These are phyloP conservation scores for Archivesica marissinica DNA, from an alignment of 1,140 invertebrate genomes.

Conservation along the genomic window DNA sequence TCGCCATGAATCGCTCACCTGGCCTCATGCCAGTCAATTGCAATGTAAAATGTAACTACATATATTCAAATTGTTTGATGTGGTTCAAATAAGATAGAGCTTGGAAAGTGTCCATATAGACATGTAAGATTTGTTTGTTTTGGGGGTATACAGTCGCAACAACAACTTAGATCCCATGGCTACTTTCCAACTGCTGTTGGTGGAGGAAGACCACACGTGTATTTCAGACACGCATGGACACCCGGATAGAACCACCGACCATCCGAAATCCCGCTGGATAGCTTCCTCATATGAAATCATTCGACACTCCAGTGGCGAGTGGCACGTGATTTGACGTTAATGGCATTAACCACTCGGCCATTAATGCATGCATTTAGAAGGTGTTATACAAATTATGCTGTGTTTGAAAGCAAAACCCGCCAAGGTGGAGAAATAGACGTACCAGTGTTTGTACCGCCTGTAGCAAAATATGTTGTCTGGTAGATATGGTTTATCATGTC, in stretches of 20 bases:
- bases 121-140: no score
- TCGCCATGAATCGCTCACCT: not conserved
- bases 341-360: not conserved
- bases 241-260: no score
- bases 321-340: no score
- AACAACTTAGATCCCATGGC: no score
- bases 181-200: no score
- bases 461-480: not conserved
- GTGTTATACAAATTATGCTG: not conserved
- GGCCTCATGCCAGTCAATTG: not conserved
- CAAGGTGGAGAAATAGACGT: not conserved
- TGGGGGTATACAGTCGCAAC: no score
- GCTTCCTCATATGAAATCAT: no score
- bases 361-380: not conserved
- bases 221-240: no score
- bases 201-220: no score
- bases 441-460: not conserved
- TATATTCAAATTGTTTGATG: not conserved
- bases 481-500: conserved; percentile 10
- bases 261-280: no score
- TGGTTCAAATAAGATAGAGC: not conserved
- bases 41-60: not conserved
- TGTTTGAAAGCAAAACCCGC: not conserved
- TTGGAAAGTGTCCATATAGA: no score
- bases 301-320: no score